Evolutionary conservation across 2,113 vertebrate species (phyloP), one percentile per base, ranked within the genome.

Genomic region (Callaeas wilsoni): DNA sequence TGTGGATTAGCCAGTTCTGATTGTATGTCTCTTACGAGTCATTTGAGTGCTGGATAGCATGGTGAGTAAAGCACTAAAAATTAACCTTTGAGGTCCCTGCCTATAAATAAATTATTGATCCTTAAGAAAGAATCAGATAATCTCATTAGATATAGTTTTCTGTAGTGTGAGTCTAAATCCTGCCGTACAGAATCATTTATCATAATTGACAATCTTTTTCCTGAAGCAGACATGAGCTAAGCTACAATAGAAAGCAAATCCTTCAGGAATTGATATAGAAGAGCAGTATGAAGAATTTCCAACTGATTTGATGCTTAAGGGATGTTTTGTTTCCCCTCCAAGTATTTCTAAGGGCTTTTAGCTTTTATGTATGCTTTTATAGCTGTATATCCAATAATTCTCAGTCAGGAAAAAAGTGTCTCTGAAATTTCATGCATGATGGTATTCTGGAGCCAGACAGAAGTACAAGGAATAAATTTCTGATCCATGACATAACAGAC

Each of bases 1-100:
- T 94, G 93, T 90, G 96, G 97, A 97, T 97, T 97, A 96, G 84
- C 78, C 69, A 53, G 64, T 84, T 94, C 79, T 96, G 86, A 81
- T 82, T 80, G 62, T 74, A 37, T 78, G 80, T 73, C 89, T 87
- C 50, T 86, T 96, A 62, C 30, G 75, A 70, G 87, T 83, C 41
- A 29, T 89, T 85, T 70, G 39, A 73, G 80, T 75, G 64, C 80
- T 81, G 59, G 50, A 62, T 50, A 85, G 21, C 42, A 84, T 70
- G 64, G 89, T 55, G 60, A 93, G 55, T 59, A 74, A 95, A 92
- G 87, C 83, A 60, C 56, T 89, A 64, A 80, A 94, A 97, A 96
- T 96, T 94, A 97, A 97, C 96, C 94, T 89, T 27, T 23, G 21
- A 88, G 73, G 14, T 44, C 29, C 56, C 60, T 92, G 14, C 41